phyloP scores from a whole-genome alignment of 2,113 vertebrate species.

The Macquaria ambigua region DNA sequence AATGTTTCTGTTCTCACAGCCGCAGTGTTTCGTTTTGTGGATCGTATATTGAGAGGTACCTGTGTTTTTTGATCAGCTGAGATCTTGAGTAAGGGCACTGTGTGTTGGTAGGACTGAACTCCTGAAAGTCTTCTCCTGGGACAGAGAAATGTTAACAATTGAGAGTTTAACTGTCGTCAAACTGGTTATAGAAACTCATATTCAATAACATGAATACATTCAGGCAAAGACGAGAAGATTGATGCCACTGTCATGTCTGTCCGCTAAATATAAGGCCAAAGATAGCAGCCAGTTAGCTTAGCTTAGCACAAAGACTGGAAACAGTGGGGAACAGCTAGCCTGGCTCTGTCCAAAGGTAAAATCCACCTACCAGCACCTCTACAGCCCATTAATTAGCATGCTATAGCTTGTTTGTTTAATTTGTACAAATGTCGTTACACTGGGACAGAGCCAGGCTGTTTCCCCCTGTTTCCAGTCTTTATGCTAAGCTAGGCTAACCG shows the following conservation, averaged over 20 bases:
- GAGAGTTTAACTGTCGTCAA: not conserved
- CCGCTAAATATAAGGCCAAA: too few relatives aligned
- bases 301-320: not conserved
- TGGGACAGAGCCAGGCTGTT: too few relatives aligned
- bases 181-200: not conserved
- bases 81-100: conserved; percentile 82
- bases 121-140: conserved; percentile 91
- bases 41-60: conserved; percentile 34
- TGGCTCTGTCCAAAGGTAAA: too few relatives aligned
- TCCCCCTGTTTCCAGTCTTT: not conserved
- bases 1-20: not conserved
- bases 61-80: conserved; percentile 52
- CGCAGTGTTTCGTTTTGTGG: not conserved
- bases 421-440: too few relatives aligned
- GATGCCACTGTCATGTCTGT: too few relatives aligned
- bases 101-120: conserved; percentile 91
- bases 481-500: not conserved
- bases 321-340: too few relatives aligned
- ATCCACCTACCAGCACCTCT: too few relatives aligned
- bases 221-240: too few relatives aligned
- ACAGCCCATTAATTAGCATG: too few relatives aligned
- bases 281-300: not conserved
- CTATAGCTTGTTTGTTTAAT: too few relatives aligned
- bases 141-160: not conserved
- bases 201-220: too few relatives aligned